Conservation (phyloP, 2,797 vertebrate genomes). For the Benthosema pterotum region DNA sequence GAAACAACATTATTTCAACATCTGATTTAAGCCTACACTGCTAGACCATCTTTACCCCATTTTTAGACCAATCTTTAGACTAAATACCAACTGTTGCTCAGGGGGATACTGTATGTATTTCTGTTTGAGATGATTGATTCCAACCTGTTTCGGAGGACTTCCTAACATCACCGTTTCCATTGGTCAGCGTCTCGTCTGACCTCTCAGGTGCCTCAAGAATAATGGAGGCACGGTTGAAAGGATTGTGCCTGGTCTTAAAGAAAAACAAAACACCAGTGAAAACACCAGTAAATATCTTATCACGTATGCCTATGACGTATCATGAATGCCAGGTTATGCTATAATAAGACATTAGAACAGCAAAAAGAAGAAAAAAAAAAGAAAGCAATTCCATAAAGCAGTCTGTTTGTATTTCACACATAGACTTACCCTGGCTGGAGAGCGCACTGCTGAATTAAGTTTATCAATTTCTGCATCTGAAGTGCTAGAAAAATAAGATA, state of each 20-base stretch:
- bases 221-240: conserved; percentile 74
- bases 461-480: conserved; percentile 59
- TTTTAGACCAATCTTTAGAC: too few relatives aligned
- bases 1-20: too few relatives aligned
- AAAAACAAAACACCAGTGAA: conserved; percentile 2
- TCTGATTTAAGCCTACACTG: too few relatives aligned
- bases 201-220: conserved; percentile 63
- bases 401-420: conserved; percentile 1
- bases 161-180: conserved; percentile 27
- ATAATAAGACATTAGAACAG: background rate
- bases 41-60: too few relatives aligned
- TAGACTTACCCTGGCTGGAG: conserved; percentile 69
- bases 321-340: background rate
- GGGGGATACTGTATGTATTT: background rate
- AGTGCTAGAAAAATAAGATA: conserved; percentile 30
- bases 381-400: background rate
- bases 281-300: background rate
- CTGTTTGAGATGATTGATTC: conserved; percentile 9
- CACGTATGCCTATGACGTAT: background rate
- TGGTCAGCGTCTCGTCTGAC: conserved; percentile 28
- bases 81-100: too few relatives aligned
- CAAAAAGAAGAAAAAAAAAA: too few relatives aligned
- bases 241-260: conserved; percentile 78
- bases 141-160: conserved; percentile 55
- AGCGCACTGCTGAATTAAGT: conserved; percentile 43